phyloP scores from a whole-genome alignment of 2,113 vertebrate genomes.

The Mobula birostris region DNA sequence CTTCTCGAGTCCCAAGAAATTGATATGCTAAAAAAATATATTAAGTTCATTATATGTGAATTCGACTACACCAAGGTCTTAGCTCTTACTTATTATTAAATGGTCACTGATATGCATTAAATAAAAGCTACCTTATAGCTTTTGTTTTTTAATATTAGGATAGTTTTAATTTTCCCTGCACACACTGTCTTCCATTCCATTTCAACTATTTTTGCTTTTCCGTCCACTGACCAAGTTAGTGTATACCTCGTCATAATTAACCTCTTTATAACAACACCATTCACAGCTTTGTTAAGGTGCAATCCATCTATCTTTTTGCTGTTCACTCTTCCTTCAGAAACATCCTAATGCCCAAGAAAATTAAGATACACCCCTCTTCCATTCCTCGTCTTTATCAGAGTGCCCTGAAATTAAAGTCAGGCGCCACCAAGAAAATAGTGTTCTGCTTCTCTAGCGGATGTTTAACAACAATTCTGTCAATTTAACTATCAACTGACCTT shows the following conservation, averaged over 20 bases:
- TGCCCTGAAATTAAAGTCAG: not conserved
- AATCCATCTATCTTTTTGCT: not conserved
- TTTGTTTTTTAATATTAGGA: too few relatives aligned
- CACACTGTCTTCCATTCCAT: too few relatives aligned
- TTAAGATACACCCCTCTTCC: too few relatives aligned
- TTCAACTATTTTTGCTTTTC: not conserved
- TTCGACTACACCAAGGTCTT: too few relatives aligned
- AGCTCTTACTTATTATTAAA: too few relatives aligned
- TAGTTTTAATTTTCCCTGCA: too few relatives aligned
- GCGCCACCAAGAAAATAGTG: not conserved
- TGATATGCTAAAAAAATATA: too few relatives aligned
- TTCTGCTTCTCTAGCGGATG: not conserved
- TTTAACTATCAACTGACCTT: not conserved
- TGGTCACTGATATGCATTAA: too few relatives aligned
- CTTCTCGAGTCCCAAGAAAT: too few relatives aligned
- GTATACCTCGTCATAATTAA: not conserved
- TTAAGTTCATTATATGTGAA: too few relatives aligned
- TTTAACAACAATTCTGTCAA: not conserved
- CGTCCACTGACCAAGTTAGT: not conserved
- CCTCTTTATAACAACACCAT: not conserved
- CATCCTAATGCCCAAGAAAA: too few relatives aligned
- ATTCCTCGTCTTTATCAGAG: not conserved
- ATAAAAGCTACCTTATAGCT: too few relatives aligned
- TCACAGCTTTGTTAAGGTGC: not conserved
- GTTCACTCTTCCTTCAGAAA: not conserved